Percentiles rank a stretch among this genome's conserved stretches.
Evolutionary conservation across 2,797 vertebrate genomes (phyloP).

Genomic region (Acrossocheilus wenchowensis): DNA sequence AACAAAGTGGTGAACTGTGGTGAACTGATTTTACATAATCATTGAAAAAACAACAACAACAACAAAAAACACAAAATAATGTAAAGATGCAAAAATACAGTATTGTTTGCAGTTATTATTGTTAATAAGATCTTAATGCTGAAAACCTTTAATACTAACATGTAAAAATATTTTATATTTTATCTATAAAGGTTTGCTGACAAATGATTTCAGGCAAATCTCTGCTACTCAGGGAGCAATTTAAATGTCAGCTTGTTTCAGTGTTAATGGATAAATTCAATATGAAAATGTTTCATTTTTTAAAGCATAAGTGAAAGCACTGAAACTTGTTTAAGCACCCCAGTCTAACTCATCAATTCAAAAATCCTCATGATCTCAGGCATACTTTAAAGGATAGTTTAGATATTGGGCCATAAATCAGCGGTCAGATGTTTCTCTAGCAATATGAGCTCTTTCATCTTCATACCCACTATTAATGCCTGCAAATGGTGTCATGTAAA

Average conservation of each 20-base stretch:
- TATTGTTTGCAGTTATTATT: neutral
- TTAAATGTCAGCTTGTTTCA: neutral
- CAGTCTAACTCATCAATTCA: neutral
- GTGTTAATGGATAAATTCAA: neutral
- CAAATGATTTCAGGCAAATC: neutral
- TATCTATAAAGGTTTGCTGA: neutral
- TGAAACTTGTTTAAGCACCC: neutral
- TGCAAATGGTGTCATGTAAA: constrained; percentile 52
- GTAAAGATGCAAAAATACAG: neutral
- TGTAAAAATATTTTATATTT: neutral
- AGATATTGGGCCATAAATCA: constrained; percentile 52
- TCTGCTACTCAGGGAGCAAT: neutral
- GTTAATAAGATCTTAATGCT: no score
- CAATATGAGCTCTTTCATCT: constrained; percentile 56
- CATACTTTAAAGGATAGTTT: constrained; percentile 38
- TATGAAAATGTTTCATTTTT: neutral
- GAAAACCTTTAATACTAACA: neutral
- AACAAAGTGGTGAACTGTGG: neutral
- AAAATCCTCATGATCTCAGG: constrained; percentile 31
- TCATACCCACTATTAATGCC: constrained; percentile 44
- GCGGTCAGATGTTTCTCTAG: constrained; percentile 50
- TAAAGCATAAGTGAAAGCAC: constrained; percentile 16
- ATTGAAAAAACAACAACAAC: no score
- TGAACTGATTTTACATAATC: neutral
- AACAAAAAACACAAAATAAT: no score